Conservation (phyloP, 2,113 vertebrate genomes). For the Cyprinus carpio region DNA sequence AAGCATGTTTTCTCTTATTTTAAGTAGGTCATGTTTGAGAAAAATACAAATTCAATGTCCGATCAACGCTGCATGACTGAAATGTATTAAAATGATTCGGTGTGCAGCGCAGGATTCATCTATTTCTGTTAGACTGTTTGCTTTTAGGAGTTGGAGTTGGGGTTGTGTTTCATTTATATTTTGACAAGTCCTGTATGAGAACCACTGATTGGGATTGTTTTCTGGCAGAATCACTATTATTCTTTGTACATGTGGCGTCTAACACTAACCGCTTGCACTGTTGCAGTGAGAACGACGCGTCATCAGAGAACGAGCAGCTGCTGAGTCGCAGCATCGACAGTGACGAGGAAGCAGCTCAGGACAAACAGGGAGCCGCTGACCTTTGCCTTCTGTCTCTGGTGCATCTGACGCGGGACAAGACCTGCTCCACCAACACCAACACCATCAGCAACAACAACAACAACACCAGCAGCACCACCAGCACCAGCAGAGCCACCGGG, state of each 20-base stretch:
- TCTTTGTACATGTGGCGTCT: too few relatives aligned
- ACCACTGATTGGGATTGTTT: not conserved
- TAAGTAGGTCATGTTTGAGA: too few relatives aligned
- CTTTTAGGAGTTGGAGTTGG: too few relatives aligned
- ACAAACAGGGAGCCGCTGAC: conserved; percentile 88
- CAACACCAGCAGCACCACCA: conserved; percentile 62
- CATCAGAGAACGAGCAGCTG: conserved; percentile 96
- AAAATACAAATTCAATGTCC: too few relatives aligned
- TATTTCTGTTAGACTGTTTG: too few relatives aligned
- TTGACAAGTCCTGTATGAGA: not conserved
- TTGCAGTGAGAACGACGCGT: conserved; percentile 93
- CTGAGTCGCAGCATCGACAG: conserved; percentile 95
- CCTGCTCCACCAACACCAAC: conserved; percentile 59
- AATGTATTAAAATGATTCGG: too few relatives aligned
- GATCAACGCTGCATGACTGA: too few relatives aligned
- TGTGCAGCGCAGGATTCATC: too few relatives aligned
- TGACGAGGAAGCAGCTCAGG: conserved; percentile 89
- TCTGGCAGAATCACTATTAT: not conserved
- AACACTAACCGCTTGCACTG: not conserved
- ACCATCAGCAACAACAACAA: conserved; percentile 63
- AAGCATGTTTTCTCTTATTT: too few relatives aligned
- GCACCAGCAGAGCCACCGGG: conserved; percentile 84
- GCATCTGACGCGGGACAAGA: conserved; percentile 85
- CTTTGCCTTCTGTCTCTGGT: conserved; percentile 91
- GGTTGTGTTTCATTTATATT: not conserved